phyloP scores from a whole-genome alignment of 2,797 vertebrate species.

The Poecilia gillii region DNA sequence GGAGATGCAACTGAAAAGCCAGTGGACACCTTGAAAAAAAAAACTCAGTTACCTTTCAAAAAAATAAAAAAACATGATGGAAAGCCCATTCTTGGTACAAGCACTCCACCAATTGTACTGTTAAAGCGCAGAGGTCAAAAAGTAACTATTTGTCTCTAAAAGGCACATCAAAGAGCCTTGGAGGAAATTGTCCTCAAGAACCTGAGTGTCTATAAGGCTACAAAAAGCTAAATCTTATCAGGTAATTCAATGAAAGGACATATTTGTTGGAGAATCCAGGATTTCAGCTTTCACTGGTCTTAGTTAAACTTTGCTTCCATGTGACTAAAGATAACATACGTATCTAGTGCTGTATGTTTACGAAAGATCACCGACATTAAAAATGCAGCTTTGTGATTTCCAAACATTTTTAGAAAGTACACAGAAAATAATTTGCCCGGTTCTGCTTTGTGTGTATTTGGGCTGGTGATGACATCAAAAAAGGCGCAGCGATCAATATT shows the following conservation, averaged over 20 bases:
- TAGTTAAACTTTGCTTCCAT: background rate
- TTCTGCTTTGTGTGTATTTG: background rate
- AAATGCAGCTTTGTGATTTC: background rate
- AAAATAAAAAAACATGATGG: background rate
- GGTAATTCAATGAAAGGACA: background rate
- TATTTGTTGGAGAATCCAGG: background rate
- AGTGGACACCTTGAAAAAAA: background rate
- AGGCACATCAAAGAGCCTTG: background rate
- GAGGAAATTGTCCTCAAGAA: background rate
- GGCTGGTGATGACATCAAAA: background rate
- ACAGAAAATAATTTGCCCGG: background rate
- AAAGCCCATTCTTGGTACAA: background rate
- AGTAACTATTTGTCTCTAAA: background rate
- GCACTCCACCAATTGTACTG: background rate
- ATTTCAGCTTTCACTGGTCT: background rate
- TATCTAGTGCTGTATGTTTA: background rate
- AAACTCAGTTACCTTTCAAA: background rate
- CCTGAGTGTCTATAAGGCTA: background rate
- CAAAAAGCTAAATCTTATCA: background rate
- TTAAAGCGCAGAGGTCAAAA: background rate
- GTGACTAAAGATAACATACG: background rate
- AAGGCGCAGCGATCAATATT: background rate
- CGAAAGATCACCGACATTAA: background rate
- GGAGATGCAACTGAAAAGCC: background rate
- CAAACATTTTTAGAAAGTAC: background rate